Evolutionary conservation across 2,888 invertebrate species (phyloP).

Genomic region (Amphipoea oculea): DNA sequence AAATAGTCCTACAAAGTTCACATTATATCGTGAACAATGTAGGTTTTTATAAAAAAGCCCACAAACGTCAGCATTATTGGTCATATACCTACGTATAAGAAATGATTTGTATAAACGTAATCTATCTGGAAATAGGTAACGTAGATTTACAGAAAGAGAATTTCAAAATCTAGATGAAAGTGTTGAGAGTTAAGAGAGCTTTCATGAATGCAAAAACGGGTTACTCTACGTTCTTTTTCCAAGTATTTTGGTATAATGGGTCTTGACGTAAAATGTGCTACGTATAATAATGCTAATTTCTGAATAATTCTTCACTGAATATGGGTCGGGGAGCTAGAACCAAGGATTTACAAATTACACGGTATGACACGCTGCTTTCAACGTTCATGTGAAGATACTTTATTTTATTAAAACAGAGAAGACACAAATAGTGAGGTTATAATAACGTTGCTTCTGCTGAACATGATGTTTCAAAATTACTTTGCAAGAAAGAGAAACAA

Average conservation of each 20-base stretch:
- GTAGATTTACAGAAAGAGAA: constrained; percentile 6
- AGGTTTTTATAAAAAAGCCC: not conserved
- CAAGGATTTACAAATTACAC: constrained; percentile 42
- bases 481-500: not conserved
- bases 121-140: not conserved
- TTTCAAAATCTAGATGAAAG: constrained; percentile 21
- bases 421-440: not conserved
- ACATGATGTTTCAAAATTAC: not conserved
- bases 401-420: constrained; percentile 13
- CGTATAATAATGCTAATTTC: constrained; percentile 11
- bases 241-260: constrained; percentile 22
- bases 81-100: not conserved
- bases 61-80: not conserved
- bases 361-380: constrained; percentile 26
- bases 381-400: not conserved
- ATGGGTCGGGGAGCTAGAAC: constrained; percentile 7
- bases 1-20: too few relatives aligned
- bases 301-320: constrained; percentile 36
- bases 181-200: constrained; percentile 19
- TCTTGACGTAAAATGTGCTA: constrained; percentile 24
- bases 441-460: not conserved
- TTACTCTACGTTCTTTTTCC: constrained; percentile 11
- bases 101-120: not conserved
- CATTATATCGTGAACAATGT: too few relatives aligned
- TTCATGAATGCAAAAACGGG: constrained; percentile 29